A percentile compares a stretch with the other conserved stretches of the same genome.
These are phyloP conservation scores for Cephus pygmeus DNA, from an alignment of 2,888 invertebrate genomes.

Conservation along the genomic window DNA sequence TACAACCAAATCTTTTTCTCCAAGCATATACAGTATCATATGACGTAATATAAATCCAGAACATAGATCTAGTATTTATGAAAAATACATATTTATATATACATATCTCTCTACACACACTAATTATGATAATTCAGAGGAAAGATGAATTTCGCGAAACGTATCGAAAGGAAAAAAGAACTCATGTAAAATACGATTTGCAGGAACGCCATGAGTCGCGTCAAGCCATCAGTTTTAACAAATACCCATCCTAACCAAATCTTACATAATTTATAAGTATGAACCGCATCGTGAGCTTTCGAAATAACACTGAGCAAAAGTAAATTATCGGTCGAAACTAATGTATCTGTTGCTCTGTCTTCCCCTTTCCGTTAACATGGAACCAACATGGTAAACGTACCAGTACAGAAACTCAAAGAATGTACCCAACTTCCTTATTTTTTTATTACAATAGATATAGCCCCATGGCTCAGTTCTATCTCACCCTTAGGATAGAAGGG, in stretches of 20 bases:
- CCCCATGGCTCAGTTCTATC: neutral
- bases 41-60: too few species aligned
- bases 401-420: conserved; percentile 32
- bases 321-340: neutral
- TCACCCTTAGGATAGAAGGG: neutral
- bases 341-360: neutral
- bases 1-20: too few species aligned
- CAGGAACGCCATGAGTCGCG: neutral
- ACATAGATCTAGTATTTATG: too few species aligned
- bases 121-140: too few species aligned
- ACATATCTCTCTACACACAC: too few species aligned
- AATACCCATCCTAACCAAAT: neutral
- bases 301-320: neutral
- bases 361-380: neutral
- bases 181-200: too few species aligned
- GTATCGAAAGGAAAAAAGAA: neutral
- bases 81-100: too few species aligned
- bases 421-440: conserved; percentile 26
- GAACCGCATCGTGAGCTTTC: too few species aligned
- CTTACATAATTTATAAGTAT: neutral
- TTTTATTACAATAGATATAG: conserved; percentile 28
- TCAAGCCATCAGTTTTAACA: neutral
- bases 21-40: too few species aligned
- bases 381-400: conserved; percentile 25
- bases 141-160: too few species aligned